Evolutionary conservation across 2,113 vertebrate genomes (phyloP).

Genomic region (Ameiurus melas): DNA sequence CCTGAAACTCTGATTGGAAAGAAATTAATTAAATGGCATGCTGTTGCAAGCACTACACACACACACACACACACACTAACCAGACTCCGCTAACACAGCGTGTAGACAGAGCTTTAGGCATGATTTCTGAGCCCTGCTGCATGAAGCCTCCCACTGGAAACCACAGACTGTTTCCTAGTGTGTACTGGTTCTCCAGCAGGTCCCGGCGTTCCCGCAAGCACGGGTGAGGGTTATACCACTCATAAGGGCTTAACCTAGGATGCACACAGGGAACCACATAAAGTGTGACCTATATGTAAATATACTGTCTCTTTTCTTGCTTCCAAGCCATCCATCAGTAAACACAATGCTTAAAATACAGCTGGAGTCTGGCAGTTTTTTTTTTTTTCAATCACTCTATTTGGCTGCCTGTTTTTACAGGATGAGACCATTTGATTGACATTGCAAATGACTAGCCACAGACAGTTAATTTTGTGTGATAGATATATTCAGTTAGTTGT

Average conservation of each 20-base stretch:
- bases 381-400: neutral
- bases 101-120: slow-evolving; percentile 87
- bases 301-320: neutral
- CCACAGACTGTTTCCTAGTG: slow-evolving; percentile 91
- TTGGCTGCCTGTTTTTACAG: neutral
- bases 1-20: neutral
- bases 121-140: slow-evolving; percentile 93
- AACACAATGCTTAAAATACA: neutral
- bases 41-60: neutral
- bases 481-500: neutral
- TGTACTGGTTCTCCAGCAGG: slow-evolving; percentile 92
- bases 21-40: neutral
- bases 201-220: slow-evolving; percentile 81
- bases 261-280: neutral
- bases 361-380: neutral
- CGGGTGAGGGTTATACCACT: slow-evolving; percentile 92
- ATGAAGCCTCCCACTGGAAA: slow-evolving; percentile 93
- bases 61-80: slow-evolving; percentile 66
- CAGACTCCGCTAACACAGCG: slow-evolving; percentile 94
- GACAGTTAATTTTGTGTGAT: neutral
- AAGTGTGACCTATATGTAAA: neutral
- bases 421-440: neutral
- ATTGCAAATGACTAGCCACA: neutral
- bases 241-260: slow-evolving; percentile 85
- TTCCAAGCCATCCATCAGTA: neutral